A percentile compares a stretch with the other conserved stretches of the same genome.
phyloP scores from a whole-genome alignment of 1,140 invertebrate genomes.

The Drosophila kepulauana region DNA sequence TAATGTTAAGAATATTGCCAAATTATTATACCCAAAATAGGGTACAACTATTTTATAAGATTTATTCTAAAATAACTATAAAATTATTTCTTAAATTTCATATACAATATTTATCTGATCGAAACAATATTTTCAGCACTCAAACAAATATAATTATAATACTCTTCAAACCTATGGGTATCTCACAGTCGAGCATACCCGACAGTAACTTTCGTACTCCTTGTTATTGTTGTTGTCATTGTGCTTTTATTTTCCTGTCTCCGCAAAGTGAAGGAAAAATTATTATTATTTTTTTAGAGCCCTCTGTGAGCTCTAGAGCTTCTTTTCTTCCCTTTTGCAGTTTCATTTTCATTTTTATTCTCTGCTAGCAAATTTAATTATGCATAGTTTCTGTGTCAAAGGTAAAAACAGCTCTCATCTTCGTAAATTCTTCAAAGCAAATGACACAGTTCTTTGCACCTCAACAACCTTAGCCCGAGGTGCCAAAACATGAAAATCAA shows the following conservation, averaged over 20 bases:
- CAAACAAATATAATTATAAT: no score
- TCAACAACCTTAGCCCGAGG: not conserved
- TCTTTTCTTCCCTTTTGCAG: not conserved
- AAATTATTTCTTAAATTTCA: no score
- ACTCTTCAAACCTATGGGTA: no score
- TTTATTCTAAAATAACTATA: no score
- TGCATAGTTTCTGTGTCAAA: conserved; percentile 12
- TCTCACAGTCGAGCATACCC: no score
- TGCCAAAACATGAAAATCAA: not conserved
- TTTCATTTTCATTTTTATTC: not conserved
- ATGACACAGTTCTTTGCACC: not conserved
- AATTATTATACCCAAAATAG: no score
- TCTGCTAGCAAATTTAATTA: conserved; percentile 11
- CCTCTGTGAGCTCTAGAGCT: not conserved
- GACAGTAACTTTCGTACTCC: no score
- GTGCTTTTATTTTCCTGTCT: conserved; percentile 10
- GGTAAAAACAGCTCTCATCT: not conserved
- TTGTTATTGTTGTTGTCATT: not conserved
- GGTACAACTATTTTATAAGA: no score
- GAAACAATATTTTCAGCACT: no score
- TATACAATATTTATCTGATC: no score
- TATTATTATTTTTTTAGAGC: conserved; percentile 13
- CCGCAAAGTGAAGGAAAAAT: conserved; percentile 47
- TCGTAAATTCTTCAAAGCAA: not conserved
- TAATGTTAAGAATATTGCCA: no score